Conservation (phyloP, 1,140 invertebrate species). For the Laodelphax striatellus region DNA sequence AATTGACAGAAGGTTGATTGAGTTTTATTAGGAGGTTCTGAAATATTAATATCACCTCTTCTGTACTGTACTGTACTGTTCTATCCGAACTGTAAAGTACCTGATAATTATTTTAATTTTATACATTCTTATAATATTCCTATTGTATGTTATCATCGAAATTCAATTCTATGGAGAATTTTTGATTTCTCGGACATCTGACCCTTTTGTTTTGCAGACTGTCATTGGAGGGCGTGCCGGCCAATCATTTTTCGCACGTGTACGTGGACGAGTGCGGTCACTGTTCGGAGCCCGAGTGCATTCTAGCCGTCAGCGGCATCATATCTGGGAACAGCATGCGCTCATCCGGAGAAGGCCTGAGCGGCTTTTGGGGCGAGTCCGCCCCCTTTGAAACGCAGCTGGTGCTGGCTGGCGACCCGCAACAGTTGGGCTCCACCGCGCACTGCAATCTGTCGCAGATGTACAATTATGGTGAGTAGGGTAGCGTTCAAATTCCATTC, state of each 20-base stretch:
- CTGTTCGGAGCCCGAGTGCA: constrained; percentile 74
- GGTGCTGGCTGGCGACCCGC: constrained; percentile 80
- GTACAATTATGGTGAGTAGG: constrained; percentile 41
- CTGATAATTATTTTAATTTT: too few relatives aligned
- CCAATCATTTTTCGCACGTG: constrained; percentile 67
- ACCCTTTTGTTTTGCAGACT: not conserved
- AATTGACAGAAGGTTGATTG: too few relatives aligned
- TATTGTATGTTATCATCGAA: too few relatives aligned
- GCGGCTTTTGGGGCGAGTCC: not conserved
- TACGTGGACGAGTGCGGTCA: constrained; percentile 88
- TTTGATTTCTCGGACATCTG: too few relatives aligned
- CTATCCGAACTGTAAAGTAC: too few relatives aligned
- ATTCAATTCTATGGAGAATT: too few relatives aligned
- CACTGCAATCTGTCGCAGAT: constrained; percentile 46
- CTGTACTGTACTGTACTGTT: too few relatives aligned
- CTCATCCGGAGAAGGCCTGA: too few relatives aligned
- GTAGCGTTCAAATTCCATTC: too few relatives aligned
- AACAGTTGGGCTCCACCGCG: constrained; percentile 78
- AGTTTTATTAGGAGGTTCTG: too few relatives aligned
- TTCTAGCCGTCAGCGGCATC: constrained; percentile 50
- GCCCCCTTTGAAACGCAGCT: constrained; percentile 42
- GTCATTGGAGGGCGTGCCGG: not conserved
- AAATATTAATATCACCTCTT: too few relatives aligned
- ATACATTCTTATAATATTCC: too few relatives aligned
- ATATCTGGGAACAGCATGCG: not conserved